Percentiles rank a stretch among this genome's conserved stretches.
Conservation (phyloP, 2,797 vertebrate species). For the Gallinago stenura region DNA sequence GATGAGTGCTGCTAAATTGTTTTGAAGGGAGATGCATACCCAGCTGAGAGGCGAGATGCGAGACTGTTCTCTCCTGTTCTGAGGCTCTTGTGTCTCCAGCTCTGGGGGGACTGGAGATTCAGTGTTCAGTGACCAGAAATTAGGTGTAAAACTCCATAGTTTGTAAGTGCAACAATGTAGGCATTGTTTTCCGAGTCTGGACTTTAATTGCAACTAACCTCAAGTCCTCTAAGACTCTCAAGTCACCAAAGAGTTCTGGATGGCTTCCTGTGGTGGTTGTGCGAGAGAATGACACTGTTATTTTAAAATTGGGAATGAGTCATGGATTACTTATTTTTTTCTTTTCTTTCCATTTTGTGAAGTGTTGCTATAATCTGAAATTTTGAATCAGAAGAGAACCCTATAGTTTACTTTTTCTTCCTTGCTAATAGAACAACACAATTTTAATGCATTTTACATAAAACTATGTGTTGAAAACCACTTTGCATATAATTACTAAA, state of each 20-base stretch:
- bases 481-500: background rate
- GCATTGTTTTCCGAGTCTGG: background rate
- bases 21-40: background rate
- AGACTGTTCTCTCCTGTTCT: rapidly evolving
- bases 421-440: background rate
- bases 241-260: background rate
- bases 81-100: background rate
- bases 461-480: background rate
- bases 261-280: background rate
- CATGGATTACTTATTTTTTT: background rate
- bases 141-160: background rate
- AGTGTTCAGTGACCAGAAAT: background rate
- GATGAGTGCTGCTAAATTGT: conserved; percentile 31
- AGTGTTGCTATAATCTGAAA: background rate
- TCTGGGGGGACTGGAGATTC: background rate
- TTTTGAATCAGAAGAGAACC: background rate
- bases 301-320: background rate
- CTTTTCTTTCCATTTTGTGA: background rate
- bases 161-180: background rate
- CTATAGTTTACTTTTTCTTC: background rate
- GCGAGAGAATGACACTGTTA: background rate
- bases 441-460: background rate
- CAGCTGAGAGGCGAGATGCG: background rate
- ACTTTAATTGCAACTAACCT: background rate
- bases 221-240: background rate